These are phyloP conservation scores for Aphodius sticticus DNA, from an alignment of 2,888 invertebrate genomes.

Conservation along the genomic window DNA sequence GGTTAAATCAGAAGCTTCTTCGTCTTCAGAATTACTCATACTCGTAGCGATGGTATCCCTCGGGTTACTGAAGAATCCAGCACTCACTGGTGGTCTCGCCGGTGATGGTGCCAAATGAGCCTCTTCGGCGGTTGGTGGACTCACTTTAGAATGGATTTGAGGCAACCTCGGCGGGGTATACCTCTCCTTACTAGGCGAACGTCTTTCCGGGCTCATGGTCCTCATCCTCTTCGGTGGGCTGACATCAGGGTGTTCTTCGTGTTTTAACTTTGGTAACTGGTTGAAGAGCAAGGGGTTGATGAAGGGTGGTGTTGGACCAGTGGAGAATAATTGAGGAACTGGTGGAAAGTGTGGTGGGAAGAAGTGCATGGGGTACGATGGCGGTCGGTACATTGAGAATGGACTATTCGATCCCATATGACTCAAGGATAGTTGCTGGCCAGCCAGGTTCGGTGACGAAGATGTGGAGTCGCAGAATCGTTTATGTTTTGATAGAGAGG, in stretches of 20 bases:
- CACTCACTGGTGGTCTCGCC: slow-evolving; percentile 64
- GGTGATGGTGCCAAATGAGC: slow-evolving; percentile 73
- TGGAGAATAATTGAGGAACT: slow-evolving; percentile 59
- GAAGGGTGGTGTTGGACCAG: slow-evolving; percentile 63
- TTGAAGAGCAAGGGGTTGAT: slow-evolving; percentile 73
- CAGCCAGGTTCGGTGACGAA: slow-evolving; percentile 56
- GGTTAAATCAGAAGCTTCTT: slow-evolving; percentile 50
- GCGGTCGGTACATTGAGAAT: slow-evolving; percentile 77
- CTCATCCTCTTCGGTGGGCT: slow-evolving; percentile 41
- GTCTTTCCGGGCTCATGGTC: slow-evolving; percentile 48
- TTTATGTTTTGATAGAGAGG: slow-evolving; percentile 94
- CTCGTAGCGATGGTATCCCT: slow-evolving; percentile 37
- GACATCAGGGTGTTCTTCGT: slow-evolving; percentile 53
- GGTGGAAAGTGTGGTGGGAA: slow-evolving; percentile 69
- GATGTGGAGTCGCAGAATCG: slow-evolving; percentile 91
- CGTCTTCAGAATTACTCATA: slow-evolving; percentile 43
- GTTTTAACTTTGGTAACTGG: slow-evolving; percentile 55
- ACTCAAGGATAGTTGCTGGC: slow-evolving; percentile 51
- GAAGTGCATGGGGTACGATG: slow-evolving; percentile 65
- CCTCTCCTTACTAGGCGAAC: slow-evolving; percentile 58
- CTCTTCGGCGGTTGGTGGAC: slow-evolving; percentile 74
- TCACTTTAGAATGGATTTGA: slow-evolving; percentile 64
- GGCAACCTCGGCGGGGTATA: slow-evolving; percentile 66
- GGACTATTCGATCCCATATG: slow-evolving; percentile 61
- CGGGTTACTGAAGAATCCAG: slow-evolving; percentile 49